Base-by-base conservation (phyloP, 2,113 vertebrate genomes). In the Machaerirhynchus nigripectus region DNA sequence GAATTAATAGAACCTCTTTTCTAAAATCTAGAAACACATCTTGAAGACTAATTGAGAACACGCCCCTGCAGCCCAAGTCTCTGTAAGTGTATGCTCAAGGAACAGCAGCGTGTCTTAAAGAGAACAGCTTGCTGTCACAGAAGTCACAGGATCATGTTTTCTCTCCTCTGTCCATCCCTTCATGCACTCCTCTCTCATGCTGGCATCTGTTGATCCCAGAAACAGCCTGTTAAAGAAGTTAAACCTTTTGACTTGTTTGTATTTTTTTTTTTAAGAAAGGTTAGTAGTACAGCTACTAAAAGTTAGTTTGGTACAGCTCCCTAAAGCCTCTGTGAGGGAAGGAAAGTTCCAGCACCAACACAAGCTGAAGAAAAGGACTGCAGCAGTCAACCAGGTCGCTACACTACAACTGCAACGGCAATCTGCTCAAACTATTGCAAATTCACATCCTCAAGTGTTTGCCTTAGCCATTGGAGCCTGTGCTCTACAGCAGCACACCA, bases 181-280 rank as follows among this genome's bases (percentile, higher is more conserved):
- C 55, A 50, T 1, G 33, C 2, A 2, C 12, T 52, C 31, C 31
- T 37, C 27, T 40, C 42, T 59, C 11, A 4, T 0, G 0, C 7
- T 28, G 17, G 27, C 20, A 73, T 7, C 35, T 39, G 1, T 70
- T 59, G 63, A 14, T 44, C 22, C 40, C 24, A 39, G 19, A 79
- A 90, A 85, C 6, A 27, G 13, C 4, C 28, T 23, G 7, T 40
- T 44, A 15, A 69, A 22, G 26, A 84, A 86, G 35, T 5, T 47
- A 76, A 31, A 55, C 13, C 0, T n/a, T 11, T 49, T 47, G 1
- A 24, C 15, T 11, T 73, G 2, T 19, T 83, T 59, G 4, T 31
- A 57, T 49, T 63, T 71, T 53, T 3, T 42, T 12, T 64, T 90
- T 73, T 56, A 65, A 57, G 37, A 56, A 61, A 76, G 5, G 6